phyloP scores from a whole-genome alignment of 2,113 vertebrate genomes.

The Lethenteron camtschaticum region DNA sequence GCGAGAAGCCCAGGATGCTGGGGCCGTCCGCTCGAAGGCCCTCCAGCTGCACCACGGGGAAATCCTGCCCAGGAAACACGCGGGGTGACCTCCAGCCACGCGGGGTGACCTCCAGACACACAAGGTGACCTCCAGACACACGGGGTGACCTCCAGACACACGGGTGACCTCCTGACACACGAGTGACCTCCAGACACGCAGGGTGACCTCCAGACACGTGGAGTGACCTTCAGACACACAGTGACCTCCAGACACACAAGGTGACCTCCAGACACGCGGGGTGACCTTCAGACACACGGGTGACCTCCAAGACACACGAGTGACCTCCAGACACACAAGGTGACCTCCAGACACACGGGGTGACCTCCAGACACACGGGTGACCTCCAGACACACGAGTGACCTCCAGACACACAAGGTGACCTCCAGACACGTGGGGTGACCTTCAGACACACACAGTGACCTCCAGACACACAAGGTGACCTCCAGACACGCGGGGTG shows the following conservation, averaged over 20 bases:
- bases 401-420: background rate
- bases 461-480: no score
- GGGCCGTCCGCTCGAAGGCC: background rate
- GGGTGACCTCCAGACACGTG: no score
- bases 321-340: background rate
- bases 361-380: background rate
- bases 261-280: no score
- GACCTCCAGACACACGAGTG: background rate
- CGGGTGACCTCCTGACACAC: background rate
- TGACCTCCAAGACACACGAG: background rate
- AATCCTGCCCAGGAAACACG: background rate
- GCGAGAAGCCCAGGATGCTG: slow-evolving; percentile 2
- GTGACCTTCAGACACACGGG: background rate
- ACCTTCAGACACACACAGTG: background rate
- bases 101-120: background rate
- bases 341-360: background rate
- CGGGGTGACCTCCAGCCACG: background rate
- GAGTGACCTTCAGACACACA: no score
- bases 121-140: background rate
- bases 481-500: no score
- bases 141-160: background rate
- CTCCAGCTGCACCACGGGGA: slow-evolving; percentile 1
- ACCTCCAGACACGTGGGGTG: background rate
- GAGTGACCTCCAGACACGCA: no score
- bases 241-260: no score